Base-by-base conservation (phyloP, 2,888 invertebrate species). In the Adelognathus sp. region DNA sequence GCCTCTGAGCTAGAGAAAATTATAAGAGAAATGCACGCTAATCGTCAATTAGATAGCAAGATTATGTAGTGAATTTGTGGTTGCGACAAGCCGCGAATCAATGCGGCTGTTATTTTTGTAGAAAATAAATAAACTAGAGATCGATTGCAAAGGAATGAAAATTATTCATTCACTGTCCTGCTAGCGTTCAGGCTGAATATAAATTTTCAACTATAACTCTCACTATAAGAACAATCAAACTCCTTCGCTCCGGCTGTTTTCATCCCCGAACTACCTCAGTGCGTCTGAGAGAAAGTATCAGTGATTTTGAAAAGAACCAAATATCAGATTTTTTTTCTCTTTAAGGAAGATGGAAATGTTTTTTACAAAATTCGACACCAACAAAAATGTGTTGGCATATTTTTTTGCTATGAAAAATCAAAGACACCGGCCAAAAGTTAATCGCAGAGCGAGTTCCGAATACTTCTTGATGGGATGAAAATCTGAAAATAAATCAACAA, bases 221-320 rank as follows among this genome's bases (percentile, higher is more conserved):
- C 6, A 44, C 36, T 46, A 50, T 60, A 46, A 18, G 5, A 36
- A 61, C 24, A 18, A n/a, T 50, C 29, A 24, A 63, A 36, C 56
- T 52, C 54, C 54, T 67, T 67, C 54, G 67, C 67, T 67, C 54
- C 67, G 52, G 18, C 16, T 50, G 4, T 24, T 21, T 44, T 31
- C n/a, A 63, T 29, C 1, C 21, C 31, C 5, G 6, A 11, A 3
- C 7, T n/a, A n/a, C n/a, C n/a, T n/a, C n/a, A n/a, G n/a, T n/a
- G n/a, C n/a, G n/a, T n/a, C n/a, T n/a, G n/a, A n/a, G n/a, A n/a
- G n/a, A n/a, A n/a, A n/a, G n/a, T n/a, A n/a, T n/a, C n/a, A n/a
- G n/a, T n/a, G n/a, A n/a, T n/a, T n/a, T n/a, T n/a, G n/a, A n/a
- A n/a, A n/a, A n/a, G n/a, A n/a, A n/a, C n/a, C n/a, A n/a, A n/a